Evolutionary conservation across 2,113 vertebrate species (phyloP), one percentile per base, ranked within the genome.

Genomic region (Emydocephalus ijimae): DNA sequence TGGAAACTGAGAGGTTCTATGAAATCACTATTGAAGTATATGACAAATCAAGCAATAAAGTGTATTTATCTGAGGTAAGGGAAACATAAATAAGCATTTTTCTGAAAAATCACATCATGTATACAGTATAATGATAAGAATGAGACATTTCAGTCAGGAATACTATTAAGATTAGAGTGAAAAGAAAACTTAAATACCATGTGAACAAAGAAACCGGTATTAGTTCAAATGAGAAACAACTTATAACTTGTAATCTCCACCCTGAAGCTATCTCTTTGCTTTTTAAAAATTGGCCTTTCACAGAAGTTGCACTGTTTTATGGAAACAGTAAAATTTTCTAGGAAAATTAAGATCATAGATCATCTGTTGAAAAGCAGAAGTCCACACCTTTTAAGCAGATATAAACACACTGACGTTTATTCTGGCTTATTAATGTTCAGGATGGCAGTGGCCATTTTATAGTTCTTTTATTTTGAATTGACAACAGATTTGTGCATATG

Each of bases 31-130:
- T 99, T 3, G 98, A 99, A 93, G 98, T 99, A 8, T 99, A 98
- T 94, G 99, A 99, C 96, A 99, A 99, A 96, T 98, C 98, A 0
- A 98, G 98, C 93, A 98, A 99, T 97, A 99, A 98, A 94, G 97
- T 99, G 92, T 98, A 98, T 96, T 96, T 98, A 20, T 99, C 99
- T 24, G 98, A 99, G 91, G 99, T 99, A 97, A 99, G 99, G 98
- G 81, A 87, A 95, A 92, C 86, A 69, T 85, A 91, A 48, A 5
- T 90, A 52, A 91, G 48, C 14, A 85, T 89, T 85, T 64, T 91
- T 89, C 64, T 87, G 81, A 74, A 61, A n/a, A 94, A 29, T 87
- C n/a, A 21, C 34, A 81, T 81, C 18, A 81, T 9, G 3, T 81
- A 81, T 81, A 81, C 34, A 15, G 45, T 91, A 57, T 93, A 57